Evolutionary conservation across 2,797 vertebrate species (phyloP), one percentile per base, ranked within the genome.

Genomic region (Urosaurus nigricauda): DNA sequence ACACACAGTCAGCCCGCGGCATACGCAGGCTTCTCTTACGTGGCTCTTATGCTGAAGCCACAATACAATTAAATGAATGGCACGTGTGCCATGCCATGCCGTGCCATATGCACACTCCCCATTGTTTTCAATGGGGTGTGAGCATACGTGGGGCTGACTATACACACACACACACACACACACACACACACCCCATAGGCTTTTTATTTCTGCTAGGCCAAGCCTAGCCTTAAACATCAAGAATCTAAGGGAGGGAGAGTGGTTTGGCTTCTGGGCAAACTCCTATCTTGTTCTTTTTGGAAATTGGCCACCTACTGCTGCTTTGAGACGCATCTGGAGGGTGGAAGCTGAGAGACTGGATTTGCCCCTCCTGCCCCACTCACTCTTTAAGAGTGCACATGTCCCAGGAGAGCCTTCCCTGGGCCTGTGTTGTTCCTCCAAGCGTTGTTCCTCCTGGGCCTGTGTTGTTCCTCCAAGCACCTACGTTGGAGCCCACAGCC

Each of bases 141-240:
- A 43, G 43, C 43, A 43, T 43, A 43, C 43, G 43, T 5, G 5
- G 43, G 43, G 43, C 5, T 43, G 43, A 43, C 43, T 43, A 43
- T 5, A 43, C 43, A 43, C 43, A 43, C 43, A 43, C 43, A 43
- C 43, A 43, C 43, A 43, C 43, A 43, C 43, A 43, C 43, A 43
- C 43, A 43, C 43, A 43, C 5, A 43, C 43, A 43, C 43, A 43
- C 43, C 3, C 43, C 43, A 5, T 43, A 51, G 43, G 21, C 29
- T n/a, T 53, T 40, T 40, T 26, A n/a, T 24, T 63, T 24, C 29
- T 40, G 13, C 51, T 24, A 21, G 56, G 71, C 3, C 87, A 53
- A 56, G 71, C 58, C 71, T 88, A 58, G 37, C 58, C 43, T 40
- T 43, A 77, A 65, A 65, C 58, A 83, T 75, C 37, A 77, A 70